Evolutionary conservation across 2,888 invertebrate genomes (phyloP).

Genomic region (Pachycephus smyrnensis): DNA sequence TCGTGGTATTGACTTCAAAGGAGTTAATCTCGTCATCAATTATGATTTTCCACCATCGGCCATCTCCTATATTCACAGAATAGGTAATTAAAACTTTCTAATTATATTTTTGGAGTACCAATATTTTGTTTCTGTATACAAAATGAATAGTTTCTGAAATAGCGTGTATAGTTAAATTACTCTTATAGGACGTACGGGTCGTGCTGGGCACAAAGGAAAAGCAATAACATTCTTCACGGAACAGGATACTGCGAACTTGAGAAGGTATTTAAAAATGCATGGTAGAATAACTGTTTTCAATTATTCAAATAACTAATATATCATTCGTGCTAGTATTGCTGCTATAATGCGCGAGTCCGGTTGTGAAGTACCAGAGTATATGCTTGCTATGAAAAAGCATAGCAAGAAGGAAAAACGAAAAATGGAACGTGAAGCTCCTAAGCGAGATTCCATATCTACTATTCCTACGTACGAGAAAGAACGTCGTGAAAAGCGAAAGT

Average conservation of each 20-base stretch:
- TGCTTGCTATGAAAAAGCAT: conserved; percentile 81
- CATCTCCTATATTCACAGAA: conserved; percentile 91
- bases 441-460: conserved; percentile 77
- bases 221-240: conserved; percentile 96
- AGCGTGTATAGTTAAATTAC: not conserved
- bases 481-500: conserved; percentile 58
- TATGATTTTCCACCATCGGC: conserved; percentile 95
- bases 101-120: not conserved
- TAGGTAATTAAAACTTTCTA: conserved; percentile 67
- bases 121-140: not conserved
- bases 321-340: conserved; percentile 78
- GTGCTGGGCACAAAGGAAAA: conserved; percentile 89
- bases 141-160: not conserved
- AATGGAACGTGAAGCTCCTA: conserved; percentile 73
- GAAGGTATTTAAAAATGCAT: conserved; percentile 72
- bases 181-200: conserved; percentile 84
- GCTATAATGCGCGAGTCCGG: conserved; percentile 92
- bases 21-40: conserved; percentile 95
- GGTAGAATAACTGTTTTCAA: not conserved
- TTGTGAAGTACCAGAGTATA: conserved; percentile 91
- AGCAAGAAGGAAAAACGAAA: conserved; percentile 71
- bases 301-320: conserved; percentile 6
- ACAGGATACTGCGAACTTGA: conserved; percentile 85
- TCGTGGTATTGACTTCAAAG: conserved; percentile 96
- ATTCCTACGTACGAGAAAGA: conserved; percentile 65